These are phyloP conservation scores for Leptodactylus fallax DNA, from an alignment of 2,797 vertebrate species.

Conservation along the genomic window DNA sequence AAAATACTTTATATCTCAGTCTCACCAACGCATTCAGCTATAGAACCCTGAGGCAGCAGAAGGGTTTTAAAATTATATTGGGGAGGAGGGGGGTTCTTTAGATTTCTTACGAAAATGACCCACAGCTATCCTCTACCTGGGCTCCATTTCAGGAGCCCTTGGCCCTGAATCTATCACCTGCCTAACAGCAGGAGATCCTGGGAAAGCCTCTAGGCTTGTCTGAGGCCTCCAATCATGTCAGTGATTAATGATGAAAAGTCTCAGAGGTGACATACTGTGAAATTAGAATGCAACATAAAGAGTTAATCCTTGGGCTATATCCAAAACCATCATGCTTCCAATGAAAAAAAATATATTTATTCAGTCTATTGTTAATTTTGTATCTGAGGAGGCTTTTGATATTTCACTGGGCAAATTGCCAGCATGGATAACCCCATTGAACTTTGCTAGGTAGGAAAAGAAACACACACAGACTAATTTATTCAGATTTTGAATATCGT, in stretches of 20 bases:
- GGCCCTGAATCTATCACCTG: conserved; percentile 70
- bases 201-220: conserved; percentile 73
- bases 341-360: conserved; percentile 69
- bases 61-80: conserved; percentile 27
- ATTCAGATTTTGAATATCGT: conserved; percentile 43
- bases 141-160: conserved; percentile 66
- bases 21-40: not conserved
- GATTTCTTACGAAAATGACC: conserved; percentile 30
- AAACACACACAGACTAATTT: conserved; percentile 56
- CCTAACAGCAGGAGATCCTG: conserved; percentile 73
- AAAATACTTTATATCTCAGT: not conserved
- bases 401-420: conserved; percentile 61
- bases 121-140: conserved; percentile 66
- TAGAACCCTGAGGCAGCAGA: conserved; percentile 1
- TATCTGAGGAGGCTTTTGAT: conserved; percentile 65
- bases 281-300: conserved; percentile 71
- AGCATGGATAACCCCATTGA: conserved; percentile 64
- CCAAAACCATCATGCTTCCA: conserved; percentile 66
- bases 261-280: conserved; percentile 71
- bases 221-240: conserved; percentile 62
- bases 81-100: conserved; percentile 2
- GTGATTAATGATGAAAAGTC: conserved; percentile 74
- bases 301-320: conserved; percentile 71
- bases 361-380: conserved; percentile 67
- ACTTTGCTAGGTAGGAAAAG: conserved; percentile 55